Evolutionary conservation across 1,140 invertebrate genomes (phyloP).

Genomic region (Pectinophora gossypiella): DNA sequence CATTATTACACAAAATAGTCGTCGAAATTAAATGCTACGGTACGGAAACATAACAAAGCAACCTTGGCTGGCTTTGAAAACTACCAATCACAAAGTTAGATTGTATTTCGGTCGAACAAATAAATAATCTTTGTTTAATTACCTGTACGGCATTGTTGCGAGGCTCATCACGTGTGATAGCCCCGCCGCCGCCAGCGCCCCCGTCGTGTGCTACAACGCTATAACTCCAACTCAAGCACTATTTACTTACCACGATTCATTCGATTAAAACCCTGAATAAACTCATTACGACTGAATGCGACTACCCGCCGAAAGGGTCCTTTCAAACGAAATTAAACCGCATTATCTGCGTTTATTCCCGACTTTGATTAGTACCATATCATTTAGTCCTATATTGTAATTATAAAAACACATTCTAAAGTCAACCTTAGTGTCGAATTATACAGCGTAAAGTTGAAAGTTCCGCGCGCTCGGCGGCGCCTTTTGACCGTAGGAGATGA

Average conservation of each 20-base stretch:
- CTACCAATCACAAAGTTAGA: no score
- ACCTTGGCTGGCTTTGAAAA: no score
- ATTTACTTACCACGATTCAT: conserved; percentile 71
- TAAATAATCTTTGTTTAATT: background rate
- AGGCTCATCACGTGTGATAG: background rate
- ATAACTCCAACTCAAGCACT: conserved; percentile 38
- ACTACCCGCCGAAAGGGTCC: conserved; percentile 65
- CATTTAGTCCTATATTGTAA: conserved; percentile 71
- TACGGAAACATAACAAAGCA: no score
- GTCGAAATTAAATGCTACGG: no score
- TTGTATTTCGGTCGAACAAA: no score
- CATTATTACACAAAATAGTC: no score
- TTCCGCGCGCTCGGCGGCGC: conserved; percentile 34
- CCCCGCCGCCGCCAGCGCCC: background rate
- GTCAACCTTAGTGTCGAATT: conserved; percentile 9
- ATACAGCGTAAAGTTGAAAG: conserved; percentile 31
- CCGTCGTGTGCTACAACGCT: conserved; percentile 12
- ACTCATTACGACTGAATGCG: conserved; percentile 67
- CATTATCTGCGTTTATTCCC: conserved; percentile 71
- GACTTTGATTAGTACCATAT: conserved; percentile 71
- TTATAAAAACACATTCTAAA: conserved; percentile 39
- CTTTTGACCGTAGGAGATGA: conserved; percentile 64
- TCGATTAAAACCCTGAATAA: conserved; percentile 70
- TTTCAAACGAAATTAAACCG: conserved; percentile 69
- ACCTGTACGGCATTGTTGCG: background rate